Conservation (phyloP, 2,113 vertebrate species). For the Nannospalax galili region DNA sequence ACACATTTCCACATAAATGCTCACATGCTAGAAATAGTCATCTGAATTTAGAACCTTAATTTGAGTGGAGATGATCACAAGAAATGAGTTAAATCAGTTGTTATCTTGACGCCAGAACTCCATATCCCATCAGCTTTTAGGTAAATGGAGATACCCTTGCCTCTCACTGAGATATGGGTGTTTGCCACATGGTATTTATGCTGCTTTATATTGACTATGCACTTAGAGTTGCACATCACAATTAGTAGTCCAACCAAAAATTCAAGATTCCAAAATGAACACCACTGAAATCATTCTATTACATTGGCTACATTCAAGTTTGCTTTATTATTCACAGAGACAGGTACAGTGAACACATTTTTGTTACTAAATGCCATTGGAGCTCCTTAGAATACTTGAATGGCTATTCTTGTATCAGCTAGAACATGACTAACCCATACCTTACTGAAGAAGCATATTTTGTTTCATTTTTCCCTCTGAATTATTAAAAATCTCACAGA, state of each 20-base stretch:
- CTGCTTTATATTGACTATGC: slow-evolving; percentile 94
- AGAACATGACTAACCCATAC: slow-evolving; percentile 29
- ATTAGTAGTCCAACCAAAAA: slow-evolving; percentile 79
- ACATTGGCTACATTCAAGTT: slow-evolving; percentile 58
- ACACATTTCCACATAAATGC: slow-evolving; percentile 53
- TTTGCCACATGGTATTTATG: slow-evolving; percentile 80
- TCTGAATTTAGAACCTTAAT: slow-evolving; percentile 75
- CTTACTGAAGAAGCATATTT: slow-evolving; percentile 71
- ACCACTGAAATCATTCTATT: slow-evolving; percentile 24
- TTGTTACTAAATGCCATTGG: slow-evolving; percentile 59
- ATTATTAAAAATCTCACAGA: slow-evolving; percentile 64
- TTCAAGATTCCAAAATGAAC: slow-evolving; percentile 61
- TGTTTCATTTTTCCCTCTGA: slow-evolving; percentile 64
- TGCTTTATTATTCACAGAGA: slow-evolving; percentile 40
- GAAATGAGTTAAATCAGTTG: slow-evolving; percentile 67
- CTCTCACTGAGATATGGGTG: slow-evolving; percentile 80
- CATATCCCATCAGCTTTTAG: slow-evolving; percentile 69
- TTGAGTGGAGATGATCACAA: slow-evolving; percentile 71
- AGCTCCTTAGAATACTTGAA: slow-evolving; percentile 53
- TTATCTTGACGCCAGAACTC: slow-evolving; percentile 81
- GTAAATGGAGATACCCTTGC: slow-evolving; percentile 80
- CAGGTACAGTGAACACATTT: slow-evolving; percentile 62
- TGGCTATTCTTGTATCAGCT: slow-evolving; percentile 55
- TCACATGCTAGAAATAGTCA: slow-evolving; percentile 54
- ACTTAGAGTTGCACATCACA: slow-evolving; percentile 89